Conservation (phyloP, 2,797 vertebrate genomes). For the Cynopterus sphinx region DNA sequence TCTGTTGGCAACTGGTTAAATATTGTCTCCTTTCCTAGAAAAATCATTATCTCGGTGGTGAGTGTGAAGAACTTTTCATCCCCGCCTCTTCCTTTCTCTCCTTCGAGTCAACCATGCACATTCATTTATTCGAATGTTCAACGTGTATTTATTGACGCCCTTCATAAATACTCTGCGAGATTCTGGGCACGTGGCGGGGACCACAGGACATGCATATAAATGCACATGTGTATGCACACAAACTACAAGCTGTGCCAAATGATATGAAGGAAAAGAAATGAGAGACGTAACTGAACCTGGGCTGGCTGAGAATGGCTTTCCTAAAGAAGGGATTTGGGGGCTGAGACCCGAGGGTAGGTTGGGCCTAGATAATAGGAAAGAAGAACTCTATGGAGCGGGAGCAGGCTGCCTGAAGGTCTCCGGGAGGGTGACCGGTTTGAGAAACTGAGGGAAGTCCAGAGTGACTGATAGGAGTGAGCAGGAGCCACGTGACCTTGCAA, state of each 20-base stretch:
- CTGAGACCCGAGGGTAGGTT: background rate
- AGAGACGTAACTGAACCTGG: background rate
- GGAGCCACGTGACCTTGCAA: rapidly evolving
- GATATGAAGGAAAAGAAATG: background rate
- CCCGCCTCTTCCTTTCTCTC: background rate
- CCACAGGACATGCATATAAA: background rate
- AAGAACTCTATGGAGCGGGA: background rate
- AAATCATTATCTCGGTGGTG: background rate
- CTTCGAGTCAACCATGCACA: background rate
- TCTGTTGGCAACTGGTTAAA: background rate
- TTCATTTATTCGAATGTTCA: background rate
- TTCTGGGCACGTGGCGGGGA: background rate
- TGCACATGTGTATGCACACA: background rate
- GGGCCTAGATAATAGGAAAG: background rate
- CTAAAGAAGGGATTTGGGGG: background rate
- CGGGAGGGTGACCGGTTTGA: background rate
- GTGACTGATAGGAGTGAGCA: background rate
- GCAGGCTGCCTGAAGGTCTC: background rate
- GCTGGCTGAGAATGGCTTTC: background rate
- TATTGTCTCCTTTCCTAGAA: background rate
- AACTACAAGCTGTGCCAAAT: background rate
- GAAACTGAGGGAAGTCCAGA: background rate
- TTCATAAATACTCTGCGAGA: background rate
- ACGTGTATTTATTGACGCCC: background rate
- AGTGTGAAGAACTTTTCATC: background rate